Evolutionary conservation across 64 coral and sea anemone genomes (phyloP).

Genomic region (Platygyra sinensis): DNA sequence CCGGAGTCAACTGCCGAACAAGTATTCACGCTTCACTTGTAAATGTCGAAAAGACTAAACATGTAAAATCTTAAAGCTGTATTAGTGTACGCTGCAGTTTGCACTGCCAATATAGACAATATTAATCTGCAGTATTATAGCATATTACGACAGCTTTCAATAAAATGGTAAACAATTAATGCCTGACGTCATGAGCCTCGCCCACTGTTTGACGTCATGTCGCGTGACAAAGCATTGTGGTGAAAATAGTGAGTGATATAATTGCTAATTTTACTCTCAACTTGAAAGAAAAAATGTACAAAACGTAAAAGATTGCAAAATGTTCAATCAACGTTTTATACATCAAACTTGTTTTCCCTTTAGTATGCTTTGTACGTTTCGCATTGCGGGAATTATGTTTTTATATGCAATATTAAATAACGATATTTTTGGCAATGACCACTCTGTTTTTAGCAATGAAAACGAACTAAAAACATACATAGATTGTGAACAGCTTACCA

Average conservation of each 20-base stretch:
- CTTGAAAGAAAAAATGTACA: not conserved
- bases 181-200: not conserved
- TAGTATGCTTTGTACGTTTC: not conserved
- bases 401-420: not conserved
- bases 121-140: not conserved
- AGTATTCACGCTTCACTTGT: too few species aligned
- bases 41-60: too few species aligned
- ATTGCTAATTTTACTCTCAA: not conserved
- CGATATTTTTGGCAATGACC: not conserved
- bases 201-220: not conserved
- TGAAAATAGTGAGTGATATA: not conserved
- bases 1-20: too few species aligned
- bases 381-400: not conserved
- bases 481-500: too few species aligned
- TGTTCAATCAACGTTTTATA: not conserved
- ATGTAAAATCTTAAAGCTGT: not conserved
- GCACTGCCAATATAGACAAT: not conserved
- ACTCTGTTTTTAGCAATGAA: too few species aligned
- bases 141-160: not conserved
- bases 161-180: not conserved
- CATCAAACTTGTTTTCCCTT: not conserved
- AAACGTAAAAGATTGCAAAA: not conserved
- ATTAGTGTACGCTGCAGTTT: not conserved
- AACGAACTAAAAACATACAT: too few species aligned
- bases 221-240: not conserved